Base-by-base conservation (phyloP, 2,888 invertebrate genomes). In the Villa cingulata region DNA sequence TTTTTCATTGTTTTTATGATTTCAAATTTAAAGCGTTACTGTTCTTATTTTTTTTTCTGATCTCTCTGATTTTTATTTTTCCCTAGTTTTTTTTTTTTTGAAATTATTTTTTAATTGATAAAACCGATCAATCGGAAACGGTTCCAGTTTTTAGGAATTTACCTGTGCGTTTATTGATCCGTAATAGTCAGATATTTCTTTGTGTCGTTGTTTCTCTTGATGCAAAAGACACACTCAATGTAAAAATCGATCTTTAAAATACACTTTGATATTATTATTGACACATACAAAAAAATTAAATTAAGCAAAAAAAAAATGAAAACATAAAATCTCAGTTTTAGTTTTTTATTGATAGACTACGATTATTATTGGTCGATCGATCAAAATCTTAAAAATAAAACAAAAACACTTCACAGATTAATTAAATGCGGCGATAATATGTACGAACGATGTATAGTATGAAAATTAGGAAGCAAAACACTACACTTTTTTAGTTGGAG, bases 51-150 rank as follows among this genome's bases (percentile, higher is more conserved):
- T 7, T 23, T 23, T 23, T 23, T 23, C n/a, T n/a, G n/a, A n/a
- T n/a, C n/a, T n/a, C 7, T 4, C 7, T 23, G 7, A 23, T 23
- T 23, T 23, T 23, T 23, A 23, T 23, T 23, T 23, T 23, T 4
- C 23, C n/a, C n/a, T n/a, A n/a, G n/a, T n/a, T n/a, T n/a, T n/a
- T n/a, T n/a, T n/a, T 23, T 23, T 23, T 23, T 6, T 23, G 23
- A 23, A 23, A n/a, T 27, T 27, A 37, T 27, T 41, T 15, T 37
- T 27, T 18, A 44, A 41, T 48, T 48, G 48, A 43, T n/a, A 41
- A 48, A 48, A 44, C 34, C 37, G 44, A 44, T 44, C 41, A 36
- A 44, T 40, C 40, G 44, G 48, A 48, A 48, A 48, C 39, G 34
- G 27, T 40, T 41, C 10, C 27, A 14, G 20, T 19, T 15, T 14